Evolutionary conservation across 2,888 invertebrate species (phyloP).

Genomic region (Furcula furcula): DNA sequence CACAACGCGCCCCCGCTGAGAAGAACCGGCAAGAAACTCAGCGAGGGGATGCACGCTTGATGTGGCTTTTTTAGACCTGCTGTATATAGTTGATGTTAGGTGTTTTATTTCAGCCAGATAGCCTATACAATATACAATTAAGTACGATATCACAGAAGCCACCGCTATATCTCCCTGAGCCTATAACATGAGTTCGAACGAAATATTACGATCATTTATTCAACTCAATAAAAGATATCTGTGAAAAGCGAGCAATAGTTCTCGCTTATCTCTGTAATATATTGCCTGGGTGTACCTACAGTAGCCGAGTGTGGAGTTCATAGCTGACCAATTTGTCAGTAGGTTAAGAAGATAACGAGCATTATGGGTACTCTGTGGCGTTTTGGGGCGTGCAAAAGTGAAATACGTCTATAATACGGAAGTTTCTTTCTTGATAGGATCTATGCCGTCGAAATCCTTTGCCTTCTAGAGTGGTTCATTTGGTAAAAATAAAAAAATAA

Average conservation of each 20-base stretch:
- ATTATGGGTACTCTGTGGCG: not conserved
- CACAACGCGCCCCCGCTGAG: too few relatives aligned
- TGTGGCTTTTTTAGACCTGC: too few relatives aligned
- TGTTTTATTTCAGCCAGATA: too few relatives aligned
- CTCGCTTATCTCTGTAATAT: constrained; percentile 1
- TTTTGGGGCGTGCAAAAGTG: constrained; percentile 1
- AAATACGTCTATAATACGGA: not conserved
- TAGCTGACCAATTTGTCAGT: constrained; percentile 3
- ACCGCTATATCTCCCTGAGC: too few relatives aligned
- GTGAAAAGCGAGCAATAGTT: constrained; percentile 2
- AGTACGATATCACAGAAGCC: too few relatives aligned
- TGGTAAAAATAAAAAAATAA: too few relatives aligned
- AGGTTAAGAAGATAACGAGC: constrained; percentile 2
- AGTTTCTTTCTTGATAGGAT: not conserved
- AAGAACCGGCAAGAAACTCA: too few relatives aligned
- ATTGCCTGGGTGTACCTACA: constrained; percentile 1
- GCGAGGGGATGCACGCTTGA: too few relatives aligned
- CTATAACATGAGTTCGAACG: not conserved
- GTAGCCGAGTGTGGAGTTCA: constrained; percentile 2
- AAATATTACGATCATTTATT: constrained; percentile 1
- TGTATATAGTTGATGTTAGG: too few relatives aligned
- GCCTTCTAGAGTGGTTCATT: too few relatives aligned
- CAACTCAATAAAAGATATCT: constrained; percentile 2
- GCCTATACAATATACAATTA: too few relatives aligned
- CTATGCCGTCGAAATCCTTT: too few relatives aligned